A percentile compares a stretch with the other conserved stretches of the same genome.
These are phyloP conservation scores for Trichomalopsis sarcophagae DNA, from an alignment of 1,140 invertebrate species.

Conservation along the genomic window DNA sequence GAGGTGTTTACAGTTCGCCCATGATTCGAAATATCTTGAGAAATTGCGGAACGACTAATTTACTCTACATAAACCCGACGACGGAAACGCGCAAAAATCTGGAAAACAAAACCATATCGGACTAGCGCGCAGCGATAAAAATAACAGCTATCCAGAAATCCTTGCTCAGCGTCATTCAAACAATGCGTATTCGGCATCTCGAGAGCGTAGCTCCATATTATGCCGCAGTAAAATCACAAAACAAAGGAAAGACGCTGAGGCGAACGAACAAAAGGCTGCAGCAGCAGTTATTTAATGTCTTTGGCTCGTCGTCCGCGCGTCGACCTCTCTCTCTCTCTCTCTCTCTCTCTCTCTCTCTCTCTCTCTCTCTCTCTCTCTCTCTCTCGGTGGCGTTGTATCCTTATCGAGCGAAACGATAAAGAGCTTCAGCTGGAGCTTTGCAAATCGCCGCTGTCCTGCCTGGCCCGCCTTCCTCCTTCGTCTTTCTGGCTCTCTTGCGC, in stretches of 20 bases:
- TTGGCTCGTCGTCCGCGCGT: background rate
- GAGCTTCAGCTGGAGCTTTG: background rate
- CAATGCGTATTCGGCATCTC: background rate
- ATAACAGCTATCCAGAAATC: background rate
- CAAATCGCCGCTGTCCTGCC: background rate
- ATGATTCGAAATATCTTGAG: no score
- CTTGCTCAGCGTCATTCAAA: background rate
- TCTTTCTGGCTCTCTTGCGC: background rate
- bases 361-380: background rate
- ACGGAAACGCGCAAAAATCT: background rate
- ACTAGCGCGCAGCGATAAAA: background rate
- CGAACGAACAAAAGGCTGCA: background rate
- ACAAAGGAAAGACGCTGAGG: background rate
- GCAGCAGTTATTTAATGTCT: conserved; percentile 1
- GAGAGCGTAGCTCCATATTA: background rate
- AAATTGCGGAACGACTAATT: no score
- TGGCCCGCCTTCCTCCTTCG: background rate
- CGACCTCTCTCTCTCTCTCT: background rate
- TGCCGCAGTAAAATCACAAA: background rate
- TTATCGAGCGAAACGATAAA: background rate
- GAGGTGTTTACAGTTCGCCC: no score
- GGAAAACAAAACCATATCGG: background rate
- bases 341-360: background rate
- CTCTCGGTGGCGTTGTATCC: background rate
- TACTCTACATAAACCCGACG: no score